A percentile compares a stretch with the other conserved stretches of the same genome.
phyloP scores from a whole-genome alignment of 92 coral and sea anemone species.

The Epizoanthus fatuus region DNA sequence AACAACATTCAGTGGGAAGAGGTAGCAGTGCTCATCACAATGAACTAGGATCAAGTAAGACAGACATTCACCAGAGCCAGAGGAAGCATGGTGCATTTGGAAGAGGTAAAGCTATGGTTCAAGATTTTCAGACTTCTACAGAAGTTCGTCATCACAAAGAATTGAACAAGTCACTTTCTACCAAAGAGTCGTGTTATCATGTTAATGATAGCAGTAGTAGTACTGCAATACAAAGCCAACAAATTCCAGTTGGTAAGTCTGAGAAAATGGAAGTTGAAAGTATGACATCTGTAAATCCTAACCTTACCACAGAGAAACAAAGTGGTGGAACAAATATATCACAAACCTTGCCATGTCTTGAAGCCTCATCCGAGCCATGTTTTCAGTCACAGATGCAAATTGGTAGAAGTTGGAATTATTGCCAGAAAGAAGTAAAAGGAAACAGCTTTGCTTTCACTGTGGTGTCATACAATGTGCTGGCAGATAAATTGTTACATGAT shows the following conservation, averaged over 20 bases:
- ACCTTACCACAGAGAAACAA: not conserved
- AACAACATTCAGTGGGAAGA: not conserved
- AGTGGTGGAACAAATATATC: not conserved
- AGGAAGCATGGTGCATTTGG: not conserved
- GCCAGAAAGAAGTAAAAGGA: slow-evolving; percentile 19
- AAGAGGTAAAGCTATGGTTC: not conserved
- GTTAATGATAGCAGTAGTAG: no score
- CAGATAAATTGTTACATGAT: slow-evolving; percentile 82
- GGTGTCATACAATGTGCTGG: slow-evolving; percentile 89
- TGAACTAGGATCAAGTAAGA: not conserved
- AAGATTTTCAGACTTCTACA: not conserved
- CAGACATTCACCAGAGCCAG: not conserved
- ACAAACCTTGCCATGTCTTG: not conserved
- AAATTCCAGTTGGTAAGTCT: not conserved
- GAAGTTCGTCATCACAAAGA: not conserved
- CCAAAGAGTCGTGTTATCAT: not conserved
- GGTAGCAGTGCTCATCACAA: not conserved
- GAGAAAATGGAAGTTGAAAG: not conserved
- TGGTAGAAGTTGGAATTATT: slow-evolving; percentile 44
- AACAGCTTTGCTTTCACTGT: slow-evolving; percentile 74
- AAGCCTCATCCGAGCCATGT: not conserved
- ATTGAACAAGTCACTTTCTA: not conserved
- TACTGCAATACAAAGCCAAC: no score
- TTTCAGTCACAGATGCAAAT: slow-evolving; percentile 46
- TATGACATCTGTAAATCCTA: not conserved